phyloP scores from a whole-genome alignment of 1,140 invertebrate species.

The Stratiolaelaps scimitus region DNA sequence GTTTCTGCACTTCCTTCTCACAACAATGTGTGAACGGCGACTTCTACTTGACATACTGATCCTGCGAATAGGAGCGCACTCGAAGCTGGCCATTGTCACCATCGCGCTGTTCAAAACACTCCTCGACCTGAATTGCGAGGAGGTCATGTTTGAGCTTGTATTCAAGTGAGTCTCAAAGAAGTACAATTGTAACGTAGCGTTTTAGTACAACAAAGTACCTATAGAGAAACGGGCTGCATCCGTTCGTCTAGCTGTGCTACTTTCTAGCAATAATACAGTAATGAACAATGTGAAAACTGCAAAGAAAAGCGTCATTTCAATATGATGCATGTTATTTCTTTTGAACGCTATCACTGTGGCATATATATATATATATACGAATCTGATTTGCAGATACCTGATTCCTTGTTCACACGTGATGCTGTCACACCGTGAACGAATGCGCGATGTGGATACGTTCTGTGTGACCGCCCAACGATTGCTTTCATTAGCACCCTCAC shows the following conservation, averaged over 20 bases:
- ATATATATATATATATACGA: too few species aligned
- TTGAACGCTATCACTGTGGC: too few species aligned
- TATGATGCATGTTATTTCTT: too few species aligned
- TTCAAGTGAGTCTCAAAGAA: conserved; percentile 50
- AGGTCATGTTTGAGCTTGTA: conserved; percentile 84
- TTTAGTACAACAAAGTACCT: too few species aligned
- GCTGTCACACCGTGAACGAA: conserved; percentile 59
- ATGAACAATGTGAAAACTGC: too few species aligned
- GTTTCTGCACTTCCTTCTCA: conserved; percentile 70
- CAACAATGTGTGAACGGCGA: conserved; percentile 65
- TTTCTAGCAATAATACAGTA: too few species aligned
- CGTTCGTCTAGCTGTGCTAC: too few species aligned
- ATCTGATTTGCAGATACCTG: conserved; percentile 47
- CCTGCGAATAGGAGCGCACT: conserved; percentile 55
- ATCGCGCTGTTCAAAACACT: conserved; percentile 78
- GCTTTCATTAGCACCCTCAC: conserved; percentile 58
- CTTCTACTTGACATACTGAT: conserved; percentile 64
- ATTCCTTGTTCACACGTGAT: conserved; percentile 79
- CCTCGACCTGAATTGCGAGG: conserved; percentile 84
- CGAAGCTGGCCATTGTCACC: conserved; percentile 72
- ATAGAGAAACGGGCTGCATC: neutral
- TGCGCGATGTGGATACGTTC: conserved; percentile 64
- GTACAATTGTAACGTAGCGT: too few species aligned
- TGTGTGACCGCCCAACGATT: conserved; percentile 62
- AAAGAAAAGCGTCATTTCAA: too few species aligned